phyloP scores from a whole-genome alignment of 2,888 invertebrate species.

The Diarsia brunnea region DNA sequence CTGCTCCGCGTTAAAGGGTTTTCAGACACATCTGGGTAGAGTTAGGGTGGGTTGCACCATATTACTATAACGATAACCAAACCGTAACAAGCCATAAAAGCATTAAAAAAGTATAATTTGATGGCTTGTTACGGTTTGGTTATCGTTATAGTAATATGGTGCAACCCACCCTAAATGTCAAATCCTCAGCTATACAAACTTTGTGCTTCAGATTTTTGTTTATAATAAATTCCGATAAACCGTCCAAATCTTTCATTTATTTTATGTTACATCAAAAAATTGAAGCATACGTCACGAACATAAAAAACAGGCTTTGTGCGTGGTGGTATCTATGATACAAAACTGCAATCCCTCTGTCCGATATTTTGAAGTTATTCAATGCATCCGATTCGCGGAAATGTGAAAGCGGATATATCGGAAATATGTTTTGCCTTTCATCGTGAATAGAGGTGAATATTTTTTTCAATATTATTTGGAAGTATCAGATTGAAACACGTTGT shows the following conservation, averaged over 20 bases:
- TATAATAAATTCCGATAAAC: too few relatives aligned
- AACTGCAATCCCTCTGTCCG: constrained; percentile 19
- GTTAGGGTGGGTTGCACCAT: too few relatives aligned
- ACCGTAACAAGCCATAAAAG: too few relatives aligned
- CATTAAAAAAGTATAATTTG: too few relatives aligned
- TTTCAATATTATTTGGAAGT: constrained; percentile 1
- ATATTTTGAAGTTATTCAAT: constrained; percentile 49
- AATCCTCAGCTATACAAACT: not conserved
- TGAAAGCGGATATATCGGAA: constrained; percentile 34
- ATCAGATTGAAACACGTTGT: not conserved
- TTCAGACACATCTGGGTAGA: not conserved
- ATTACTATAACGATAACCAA: too few relatives aligned
- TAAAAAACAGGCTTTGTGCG: not conserved
- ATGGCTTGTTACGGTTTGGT: too few relatives aligned
- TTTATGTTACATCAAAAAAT: not conserved
- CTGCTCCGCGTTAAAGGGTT: not conserved
- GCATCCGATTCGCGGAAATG: constrained; percentile 28
- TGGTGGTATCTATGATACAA: constrained; percentile 2
- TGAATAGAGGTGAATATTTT: constrained; percentile 31
- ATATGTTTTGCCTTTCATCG: constrained; percentile 45
- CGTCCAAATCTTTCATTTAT: not conserved
- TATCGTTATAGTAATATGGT: too few relatives aligned
- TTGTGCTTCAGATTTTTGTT: not conserved
- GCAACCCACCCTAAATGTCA: too few relatives aligned
- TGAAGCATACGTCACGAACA: not conserved